Evolutionary conservation across 2,888 invertebrate genomes (phyloP), one percentile per base, ranked within the genome.

Genomic region (Myopa tessellatipennis): DNA sequence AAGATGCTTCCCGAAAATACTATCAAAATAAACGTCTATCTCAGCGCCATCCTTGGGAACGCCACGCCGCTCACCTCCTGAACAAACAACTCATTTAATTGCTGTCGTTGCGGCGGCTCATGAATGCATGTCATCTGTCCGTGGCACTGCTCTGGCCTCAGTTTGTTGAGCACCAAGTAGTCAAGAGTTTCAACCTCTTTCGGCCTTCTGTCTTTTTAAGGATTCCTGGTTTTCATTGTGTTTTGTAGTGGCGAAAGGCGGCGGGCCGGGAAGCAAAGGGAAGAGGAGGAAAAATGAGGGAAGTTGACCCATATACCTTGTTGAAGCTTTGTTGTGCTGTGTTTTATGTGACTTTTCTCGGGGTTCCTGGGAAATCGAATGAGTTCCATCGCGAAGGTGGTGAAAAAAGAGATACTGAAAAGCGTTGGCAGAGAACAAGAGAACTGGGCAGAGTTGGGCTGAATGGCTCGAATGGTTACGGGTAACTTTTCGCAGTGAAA

Each of bases 271-370:
- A n/a, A 26, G 26, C 1, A 2, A 2, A 26, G 26, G 10, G 6
- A 3, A n/a, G 55, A 1, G 14, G 16, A 10, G 70, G 55, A 36
- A 36, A 52, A 72, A 60, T 7, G 65, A 6, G 5, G 1, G 65
- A 74, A 74, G 61, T 45, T 75, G 75, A 75, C 75, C 75, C 50
- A 75, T 16, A 75, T 69, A 38, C 58, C 34, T 74, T 74, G 65
- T 52, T 65, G n/a, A 74, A 74, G 65, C 16, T 60, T 67, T 55
- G 34, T 69, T 69, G 45, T 26, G 26, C 26, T 26, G 1, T 26
- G 26, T 26, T 26, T 26, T 26, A 26, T 75, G 68, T 75, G 75
- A 60, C 34, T 75, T 60, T 75, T 75, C 52, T 52, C 68, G 18
- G 5, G 16, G 67, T n/a, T n/a, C 5, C 10, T 14, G 10, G n/a